Conservation (phyloP, 2,888 invertebrate genomes). For the Hirtodrosophila histrioides region DNA sequence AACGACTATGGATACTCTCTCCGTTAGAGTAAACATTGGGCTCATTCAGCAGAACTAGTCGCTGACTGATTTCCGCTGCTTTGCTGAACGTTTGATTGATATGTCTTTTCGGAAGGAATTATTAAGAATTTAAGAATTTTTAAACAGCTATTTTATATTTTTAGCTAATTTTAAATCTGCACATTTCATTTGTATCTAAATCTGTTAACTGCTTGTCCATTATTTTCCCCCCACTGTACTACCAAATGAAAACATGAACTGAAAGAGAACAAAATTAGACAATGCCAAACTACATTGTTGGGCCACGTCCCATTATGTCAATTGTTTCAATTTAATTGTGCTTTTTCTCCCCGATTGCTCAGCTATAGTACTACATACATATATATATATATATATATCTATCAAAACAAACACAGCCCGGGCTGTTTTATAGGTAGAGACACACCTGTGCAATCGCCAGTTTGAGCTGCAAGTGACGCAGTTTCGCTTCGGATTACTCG, state of each 20-base stretch:
- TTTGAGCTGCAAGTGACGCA: slow-evolving; percentile 56
- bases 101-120: no score
- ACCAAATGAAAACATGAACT: slow-evolving; percentile 19
- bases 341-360: slow-evolving; percentile 28
- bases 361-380: slow-evolving; percentile 10
- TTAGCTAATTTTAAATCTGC: no score
- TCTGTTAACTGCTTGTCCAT: no score
- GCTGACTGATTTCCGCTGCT: no score
- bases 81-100: no score
- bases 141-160: no score
- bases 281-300: slow-evolving; percentile 56
- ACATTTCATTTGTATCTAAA: no score
- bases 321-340: slow-evolving; percentile 66
- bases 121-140: no score
- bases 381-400: neutral
- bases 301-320: slow-evolving; percentile 42
- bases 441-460: slow-evolving; percentile 66
- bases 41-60: no score
- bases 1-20: neutral
- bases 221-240: no score
- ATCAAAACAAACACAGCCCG: slow-evolving; percentile 9
- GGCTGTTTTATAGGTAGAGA: slow-evolving; percentile 15
- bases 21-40: no score
- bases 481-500: slow-evolving; percentile 44
- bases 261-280: slow-evolving; percentile 50